Conservation (phyloP, 37 sponge, comb jelly and placozoan genomes). For the Trichoplax adhaerens region DNA sequence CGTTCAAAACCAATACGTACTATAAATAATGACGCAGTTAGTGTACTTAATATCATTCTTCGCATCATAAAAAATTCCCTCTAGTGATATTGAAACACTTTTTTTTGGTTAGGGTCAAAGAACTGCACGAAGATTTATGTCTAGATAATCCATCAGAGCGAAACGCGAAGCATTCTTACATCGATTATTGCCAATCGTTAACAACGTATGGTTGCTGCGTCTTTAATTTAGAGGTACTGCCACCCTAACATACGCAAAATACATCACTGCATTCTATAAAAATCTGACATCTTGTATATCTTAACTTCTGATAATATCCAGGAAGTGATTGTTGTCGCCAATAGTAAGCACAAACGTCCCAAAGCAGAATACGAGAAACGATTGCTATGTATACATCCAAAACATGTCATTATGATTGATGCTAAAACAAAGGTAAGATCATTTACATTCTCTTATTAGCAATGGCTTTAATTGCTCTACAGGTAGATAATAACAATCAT, state of each 20-base stretch:
- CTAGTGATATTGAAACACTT: too few relatives aligned
- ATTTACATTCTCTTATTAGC: too few relatives aligned
- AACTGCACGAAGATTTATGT: too few relatives aligned
- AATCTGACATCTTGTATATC: neutral
- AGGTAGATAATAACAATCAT: too few relatives aligned
- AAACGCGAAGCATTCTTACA: constrained; percentile 75
- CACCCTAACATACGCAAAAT: neutral
- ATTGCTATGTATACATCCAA: constrained; percentile 47
- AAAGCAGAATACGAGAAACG: constrained; percentile 24
- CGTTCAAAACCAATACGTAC: too few relatives aligned
- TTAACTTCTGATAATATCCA: neutral
- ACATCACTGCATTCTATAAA: too few relatives aligned
- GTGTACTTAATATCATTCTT: too few relatives aligned
- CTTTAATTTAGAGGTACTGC: constrained; percentile 38
- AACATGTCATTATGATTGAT: constrained; percentile 49
- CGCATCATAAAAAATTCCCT: too few relatives aligned
- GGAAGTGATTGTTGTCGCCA: neutral
- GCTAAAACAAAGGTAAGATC: constrained; percentile 33
- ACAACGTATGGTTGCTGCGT: constrained; percentile 63
- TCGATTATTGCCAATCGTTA: constrained; percentile 47
- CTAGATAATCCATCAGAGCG: constrained; percentile 36
- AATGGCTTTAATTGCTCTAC: too few relatives aligned
- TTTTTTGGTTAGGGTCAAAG: too few relatives aligned
- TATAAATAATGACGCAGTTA: too few relatives aligned
- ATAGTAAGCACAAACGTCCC: neutral